Evolutionary conservation across 1,140 invertebrate species (phyloP).

Genomic region (Grapholita molesta): DNA sequence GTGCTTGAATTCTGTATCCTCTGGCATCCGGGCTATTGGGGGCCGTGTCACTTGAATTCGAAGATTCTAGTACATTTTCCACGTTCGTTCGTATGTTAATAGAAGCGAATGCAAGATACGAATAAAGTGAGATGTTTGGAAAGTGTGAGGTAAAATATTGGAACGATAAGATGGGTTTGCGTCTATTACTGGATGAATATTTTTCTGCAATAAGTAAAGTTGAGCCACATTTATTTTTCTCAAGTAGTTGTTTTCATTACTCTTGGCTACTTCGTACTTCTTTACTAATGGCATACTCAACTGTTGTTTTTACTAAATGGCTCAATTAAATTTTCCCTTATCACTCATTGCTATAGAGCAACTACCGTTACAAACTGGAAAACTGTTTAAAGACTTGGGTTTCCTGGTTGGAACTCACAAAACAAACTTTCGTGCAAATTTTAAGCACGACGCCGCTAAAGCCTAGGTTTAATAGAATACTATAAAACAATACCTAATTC

Average conservation of each 20-base stretch:
- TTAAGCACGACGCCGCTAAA: too few relatives aligned
- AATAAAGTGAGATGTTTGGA: neutral
- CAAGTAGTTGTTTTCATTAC: neutral
- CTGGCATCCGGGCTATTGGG: neutral
- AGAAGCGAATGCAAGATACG: neutral
- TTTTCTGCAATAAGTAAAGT: neutral
- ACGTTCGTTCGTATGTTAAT: constrained; percentile 1
- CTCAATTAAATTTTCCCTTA: too few relatives aligned
- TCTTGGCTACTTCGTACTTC: too few relatives aligned
- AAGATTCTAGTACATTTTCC: neutral
- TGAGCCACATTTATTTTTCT: neutral
- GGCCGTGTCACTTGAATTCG: neutral
- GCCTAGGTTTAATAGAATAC: too few relatives aligned
- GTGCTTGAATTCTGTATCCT: neutral
- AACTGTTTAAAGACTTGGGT: too few relatives aligned
- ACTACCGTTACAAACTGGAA: too few relatives aligned
- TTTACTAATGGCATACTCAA: too few relatives aligned
- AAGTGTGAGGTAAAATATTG: constrained; percentile 5
- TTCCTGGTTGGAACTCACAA: too few relatives aligned
- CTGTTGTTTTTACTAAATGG: too few relatives aligned
- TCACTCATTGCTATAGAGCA: too few relatives aligned
- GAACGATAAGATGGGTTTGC: neutral
- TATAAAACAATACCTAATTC: too few relatives aligned
- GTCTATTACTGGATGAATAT: neutral
- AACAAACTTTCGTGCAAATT: too few relatives aligned